Conservation (phyloP, 2,888 invertebrate genomes). For the Tenthredo mesomela region DNA sequence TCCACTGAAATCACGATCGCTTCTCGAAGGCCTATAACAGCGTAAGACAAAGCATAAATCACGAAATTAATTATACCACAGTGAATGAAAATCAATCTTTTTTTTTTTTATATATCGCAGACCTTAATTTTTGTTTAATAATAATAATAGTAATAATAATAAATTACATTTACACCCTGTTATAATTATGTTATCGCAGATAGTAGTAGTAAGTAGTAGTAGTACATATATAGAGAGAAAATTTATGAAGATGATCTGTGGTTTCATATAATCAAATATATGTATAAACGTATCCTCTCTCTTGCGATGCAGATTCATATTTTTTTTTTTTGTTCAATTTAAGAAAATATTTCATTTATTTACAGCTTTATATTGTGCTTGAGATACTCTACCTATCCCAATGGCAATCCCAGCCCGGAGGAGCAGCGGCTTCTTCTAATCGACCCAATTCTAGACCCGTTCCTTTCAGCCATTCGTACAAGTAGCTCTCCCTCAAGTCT, state of each 20-base stretch:
- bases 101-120: no score
- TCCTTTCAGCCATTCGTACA: conserved; percentile 82
- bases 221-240: no score
- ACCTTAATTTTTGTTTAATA: conserved; percentile 2
- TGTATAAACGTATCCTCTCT: no score
- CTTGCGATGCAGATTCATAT: no score
- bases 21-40: conserved; percentile 71
- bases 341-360: neutral
- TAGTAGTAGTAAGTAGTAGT: no score
- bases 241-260: no score
- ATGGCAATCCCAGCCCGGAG: conserved; percentile 85
- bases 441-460: conserved; percentile 82
- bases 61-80: conserved; percentile 64
- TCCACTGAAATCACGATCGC: conserved; percentile 69
- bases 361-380: conserved; percentile 61
- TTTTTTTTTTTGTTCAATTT: no score
- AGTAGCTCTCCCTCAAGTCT: conserved; percentile 81
- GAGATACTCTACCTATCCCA: conserved; percentile 86
- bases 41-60: conserved; percentile 72
- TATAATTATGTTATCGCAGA: neutral
- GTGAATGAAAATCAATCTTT: neutral
- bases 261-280: no score
- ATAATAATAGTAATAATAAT: no score
- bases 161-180: neutral
- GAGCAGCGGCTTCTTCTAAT: conserved; percentile 84